Evolutionary conservation across 2,888 invertebrate genomes (phyloP).

Genomic region (Keiferia lycopersicella): DNA sequence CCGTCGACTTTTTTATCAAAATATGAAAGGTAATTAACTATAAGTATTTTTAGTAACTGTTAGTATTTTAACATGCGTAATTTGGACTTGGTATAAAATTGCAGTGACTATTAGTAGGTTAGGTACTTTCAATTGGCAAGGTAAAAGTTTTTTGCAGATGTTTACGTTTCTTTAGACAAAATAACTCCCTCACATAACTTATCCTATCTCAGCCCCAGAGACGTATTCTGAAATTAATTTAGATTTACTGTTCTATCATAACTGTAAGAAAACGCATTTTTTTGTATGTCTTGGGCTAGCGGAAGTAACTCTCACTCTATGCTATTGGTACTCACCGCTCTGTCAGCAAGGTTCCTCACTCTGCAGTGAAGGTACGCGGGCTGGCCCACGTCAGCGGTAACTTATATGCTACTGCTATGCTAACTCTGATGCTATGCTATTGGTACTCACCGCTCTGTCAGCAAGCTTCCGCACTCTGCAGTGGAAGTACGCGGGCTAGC

Average conservation of each 20-base stretch:
- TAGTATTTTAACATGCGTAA: too few relatives aligned
- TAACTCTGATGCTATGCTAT: constrained; percentile 45
- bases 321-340: constrained; percentile 86
- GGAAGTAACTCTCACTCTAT: not conserved
- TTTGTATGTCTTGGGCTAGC: too few relatives aligned
- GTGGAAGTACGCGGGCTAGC: not conserved
- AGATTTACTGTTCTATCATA: too few relatives aligned
- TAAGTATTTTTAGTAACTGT: too few relatives aligned
- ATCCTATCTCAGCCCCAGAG: constrained; percentile 83
- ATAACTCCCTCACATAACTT: constrained; percentile 39
- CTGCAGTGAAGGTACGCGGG: constrained; percentile 92
- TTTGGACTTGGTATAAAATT: too few relatives aligned
- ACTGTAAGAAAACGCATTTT: too few relatives aligned
- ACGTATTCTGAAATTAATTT: too few relatives aligned
- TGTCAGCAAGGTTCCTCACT: constrained; percentile 92
- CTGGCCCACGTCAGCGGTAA: constrained; percentile 93
- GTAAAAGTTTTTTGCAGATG: too few relatives aligned
- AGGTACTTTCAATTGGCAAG: too few relatives aligned
- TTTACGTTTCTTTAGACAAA: too few relatives aligned
- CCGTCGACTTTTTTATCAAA: not conserved
- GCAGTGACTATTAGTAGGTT: too few relatives aligned
- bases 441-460: constrained; percentile 90
- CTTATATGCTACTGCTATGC: constrained; percentile 91
- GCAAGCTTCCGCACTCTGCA: constrained; percentile 59
- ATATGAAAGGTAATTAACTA: not conserved